Percentiles rank a stretch among this genome's conserved stretches.
phyloP scores from a whole-genome alignment of 1,140 invertebrate species.

The Triops cancriformis region DNA sequence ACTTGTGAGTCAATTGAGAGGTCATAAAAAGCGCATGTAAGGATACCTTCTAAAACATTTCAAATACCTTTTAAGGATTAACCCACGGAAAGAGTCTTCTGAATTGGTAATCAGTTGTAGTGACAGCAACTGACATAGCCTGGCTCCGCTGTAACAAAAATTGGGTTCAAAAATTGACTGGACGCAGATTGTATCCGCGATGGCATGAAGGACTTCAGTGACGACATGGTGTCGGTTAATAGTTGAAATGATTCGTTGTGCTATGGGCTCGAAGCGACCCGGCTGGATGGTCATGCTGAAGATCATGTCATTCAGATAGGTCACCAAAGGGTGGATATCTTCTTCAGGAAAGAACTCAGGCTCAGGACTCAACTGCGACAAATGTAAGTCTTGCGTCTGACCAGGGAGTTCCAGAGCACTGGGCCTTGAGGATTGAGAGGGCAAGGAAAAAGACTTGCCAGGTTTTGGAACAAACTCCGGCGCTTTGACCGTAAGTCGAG shows the following conservation, averaged over 20 bases:
- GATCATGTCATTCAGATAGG: neutral
- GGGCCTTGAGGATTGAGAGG: neutral
- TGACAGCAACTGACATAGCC: conserved; percentile 49
- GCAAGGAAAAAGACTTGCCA: neutral
- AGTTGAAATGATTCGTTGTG: neutral
- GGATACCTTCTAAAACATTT: too few species aligned
- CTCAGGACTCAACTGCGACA: neutral
- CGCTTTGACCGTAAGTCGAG: neutral
- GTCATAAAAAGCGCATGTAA: too few species aligned
- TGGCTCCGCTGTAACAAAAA: conserved; percentile 56
- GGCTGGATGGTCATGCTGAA: neutral
- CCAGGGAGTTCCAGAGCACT: neutral
- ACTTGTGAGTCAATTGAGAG: neutral
- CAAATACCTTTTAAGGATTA: conserved; percentile 38
- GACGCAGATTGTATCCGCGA: conserved; percentile 21
- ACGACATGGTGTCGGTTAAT: neutral
- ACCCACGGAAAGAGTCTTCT: conserved; percentile 43
- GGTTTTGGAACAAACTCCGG: neutral
- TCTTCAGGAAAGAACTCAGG: neutral
- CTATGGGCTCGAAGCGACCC: neutral
- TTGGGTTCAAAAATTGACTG: conserved; percentile 55
- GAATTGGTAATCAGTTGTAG: conserved; percentile 38
- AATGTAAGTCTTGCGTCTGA: neutral
- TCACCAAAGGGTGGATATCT: conserved; percentile 5
- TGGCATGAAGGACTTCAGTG: neutral